Conservation (phyloP, 2,888 invertebrate species). For the Bruchidius siliquastri region DNA sequence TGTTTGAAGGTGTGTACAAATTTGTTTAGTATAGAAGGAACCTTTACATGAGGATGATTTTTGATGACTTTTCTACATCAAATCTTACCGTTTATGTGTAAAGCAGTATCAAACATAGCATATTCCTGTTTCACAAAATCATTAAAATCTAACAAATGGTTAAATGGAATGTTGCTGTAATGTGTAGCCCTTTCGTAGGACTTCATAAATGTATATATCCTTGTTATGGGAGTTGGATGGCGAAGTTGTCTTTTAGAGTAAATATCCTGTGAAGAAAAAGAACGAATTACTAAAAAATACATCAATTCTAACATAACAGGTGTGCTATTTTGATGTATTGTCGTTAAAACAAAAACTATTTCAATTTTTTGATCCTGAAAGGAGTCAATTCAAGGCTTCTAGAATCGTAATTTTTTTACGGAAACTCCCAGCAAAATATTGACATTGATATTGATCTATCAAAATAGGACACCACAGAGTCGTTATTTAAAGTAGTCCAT, state of each 20-base stretch:
- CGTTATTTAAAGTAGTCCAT: too few species aligned
- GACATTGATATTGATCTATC: too few species aligned
- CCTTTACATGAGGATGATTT: neutral
- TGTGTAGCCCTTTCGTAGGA: conserved; percentile 26
- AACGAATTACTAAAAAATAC: neutral
- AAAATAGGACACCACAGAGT: too few species aligned
- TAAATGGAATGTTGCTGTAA: conserved; percentile 29
- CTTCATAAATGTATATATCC: conserved; percentile 38
- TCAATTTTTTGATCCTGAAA: too few species aligned
- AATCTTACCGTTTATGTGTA: conserved; percentile 38
- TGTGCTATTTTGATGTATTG: too few species aligned
- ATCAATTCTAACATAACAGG: too few species aligned
- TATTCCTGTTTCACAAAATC: conserved; percentile 38
- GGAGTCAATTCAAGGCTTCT: too few species aligned
- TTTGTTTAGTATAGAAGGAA: too few species aligned
- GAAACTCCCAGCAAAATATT: too few species aligned
- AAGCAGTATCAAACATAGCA: conserved; percentile 40
- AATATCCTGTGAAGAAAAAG: conserved; percentile 31
- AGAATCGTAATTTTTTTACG: too few species aligned
- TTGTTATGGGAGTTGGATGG: conserved; percentile 38
- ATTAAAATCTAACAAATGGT: conserved; percentile 33
- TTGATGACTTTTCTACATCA: neutral
- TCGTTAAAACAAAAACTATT: too few species aligned
- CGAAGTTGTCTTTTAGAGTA: conserved; percentile 39
- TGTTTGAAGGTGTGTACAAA: too few species aligned